Evolutionary conservation across 2,888 invertebrate genomes (phyloP), one percentile per base, ranked within the genome.

Genomic region (Bembecia ichneumoniformis): DNA sequence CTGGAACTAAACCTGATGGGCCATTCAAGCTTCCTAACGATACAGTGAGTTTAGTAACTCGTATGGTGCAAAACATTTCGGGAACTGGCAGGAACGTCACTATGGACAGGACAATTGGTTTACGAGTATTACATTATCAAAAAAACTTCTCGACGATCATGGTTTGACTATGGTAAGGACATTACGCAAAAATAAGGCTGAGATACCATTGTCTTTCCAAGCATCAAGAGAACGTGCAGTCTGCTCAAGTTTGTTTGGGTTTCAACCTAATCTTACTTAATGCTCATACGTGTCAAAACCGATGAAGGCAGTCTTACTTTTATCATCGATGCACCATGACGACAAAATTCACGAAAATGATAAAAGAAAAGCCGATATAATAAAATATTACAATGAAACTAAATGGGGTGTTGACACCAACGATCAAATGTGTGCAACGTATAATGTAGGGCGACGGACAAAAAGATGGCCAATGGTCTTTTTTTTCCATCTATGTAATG

Each of bases 341-440:
- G 16, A 43, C 15, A 45, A 11, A n/a, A 16, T 53, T 5, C 43
- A 49, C 16, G 28, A 49, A 43, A n/a, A 9, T 48, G 46, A 47
- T 10, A 51, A 51, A 35, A 55, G 51, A 45, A 61, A 63, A 52
- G 52, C 61, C 52, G 58, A 59, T 57, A 62, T 57, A 48, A 57
- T 60, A 52, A n/a, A n/a, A n/a, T n/a, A n/a, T n/a, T n/a, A n/a
- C n/a, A n/a, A n/a, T n/a, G n/a, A n/a, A n/a, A n/a, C n/a, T n/a
- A n/a, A n/a, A n/a, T n/a, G n/a, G 49, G 46, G 51, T 34, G 54
- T 55, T 9, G 54, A 57, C 43, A 50, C 48, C 20, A 52, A 49
- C 43, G 58, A 62, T 47, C 45, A 51, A 44, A 45, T 47, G 49
- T 52, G 52, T 20, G 16, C 44, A 10, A 52, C 2, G 20, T 52